Base-by-base conservation (phyloP, 2,797 vertebrate genomes). In the Thripadectes ignobilis region DNA sequence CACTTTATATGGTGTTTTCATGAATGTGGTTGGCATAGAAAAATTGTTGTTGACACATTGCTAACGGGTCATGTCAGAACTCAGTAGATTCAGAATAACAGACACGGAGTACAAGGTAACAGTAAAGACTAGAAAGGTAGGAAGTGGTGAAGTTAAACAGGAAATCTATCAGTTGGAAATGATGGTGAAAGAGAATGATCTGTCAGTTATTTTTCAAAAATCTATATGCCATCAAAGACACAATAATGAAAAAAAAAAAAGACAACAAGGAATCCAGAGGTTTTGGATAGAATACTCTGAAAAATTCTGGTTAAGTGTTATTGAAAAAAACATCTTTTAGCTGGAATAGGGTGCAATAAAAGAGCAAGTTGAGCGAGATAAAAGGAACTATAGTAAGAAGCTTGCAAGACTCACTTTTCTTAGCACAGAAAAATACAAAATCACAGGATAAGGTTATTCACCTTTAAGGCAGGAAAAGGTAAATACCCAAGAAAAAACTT, bases 1-100 rank as follows among this genome's bases (percentile, higher is more conserved):
- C 12, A 20, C 39, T 75, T 71, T 63, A 45, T 45, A 20, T 0
- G 2, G 27, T 49, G 24, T 6, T 52, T 94, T 78, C 34, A 36
- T 65, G 73, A 90, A 41, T 54, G 38, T 72, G 8, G 16, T 41
- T 74, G 57, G 20, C 75, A 88, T 27, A 75, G 49, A 77, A 45
- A 80, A 88, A 67, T 27, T 80, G n/a, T 19, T 93, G 61, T 43
- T 85, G 80, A 82, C 59, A 69, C 19, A 32, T 8, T 83, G 57
- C 52, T 76, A 77, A 88, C 45, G 73, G 20, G 18, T 45, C 69
- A 54, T n/a, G 63, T 83, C 72, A 76, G 36, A 88, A 74, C 34
- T 69, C 55, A 26, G 67, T 23, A 79, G 41, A 48, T 32, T 85
- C 52, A 89, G 46, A 83, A 54, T 6, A 92, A 46, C 22, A 91